A percentile compares a stretch with the other conserved stretches of the same genome.
Conservation (phyloP, 2,113 vertebrate genomes). For the Coturnix japonica region DNA sequence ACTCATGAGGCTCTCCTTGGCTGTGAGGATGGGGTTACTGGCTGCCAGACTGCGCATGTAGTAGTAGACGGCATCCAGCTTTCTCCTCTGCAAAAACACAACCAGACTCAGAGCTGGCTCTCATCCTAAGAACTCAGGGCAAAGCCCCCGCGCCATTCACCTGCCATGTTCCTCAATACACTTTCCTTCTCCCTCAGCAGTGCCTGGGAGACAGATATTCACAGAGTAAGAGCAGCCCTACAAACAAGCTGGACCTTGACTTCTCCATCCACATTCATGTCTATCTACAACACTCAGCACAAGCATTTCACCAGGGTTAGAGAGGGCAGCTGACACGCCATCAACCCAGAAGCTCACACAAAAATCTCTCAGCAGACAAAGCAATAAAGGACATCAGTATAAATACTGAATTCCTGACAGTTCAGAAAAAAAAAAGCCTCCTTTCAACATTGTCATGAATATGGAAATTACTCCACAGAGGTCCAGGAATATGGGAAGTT, state of each 20-base stretch:
- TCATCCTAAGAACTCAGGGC: not conserved
- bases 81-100: conserved; percentile 86
- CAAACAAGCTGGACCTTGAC: not conserved
- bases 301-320: not conserved
- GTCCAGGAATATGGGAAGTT: not conserved
- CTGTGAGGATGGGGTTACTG: conserved; percentile 97
- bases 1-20: conserved; percentile 97
- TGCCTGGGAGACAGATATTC: not conserved
- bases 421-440: not conserved
- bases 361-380: not conserved
- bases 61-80: conserved; percentile 98
- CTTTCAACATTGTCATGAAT: not conserved
- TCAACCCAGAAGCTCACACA: not conserved
- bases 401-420: not conserved
- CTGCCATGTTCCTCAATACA: not conserved
- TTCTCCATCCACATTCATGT: not conserved
- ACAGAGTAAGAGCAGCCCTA: not conserved
- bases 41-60: conserved; percentile 99
- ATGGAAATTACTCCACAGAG: not conserved
- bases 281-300: not conserved
- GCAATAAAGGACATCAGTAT: not conserved
- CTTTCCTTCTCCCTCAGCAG: accelerated
- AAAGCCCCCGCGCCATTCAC: accelerated
- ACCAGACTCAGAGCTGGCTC: not conserved
- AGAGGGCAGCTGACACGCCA: not conserved